phyloP scores from a whole-genome alignment of 1,140 invertebrate species.

The Habropoda laboriosa region DNA sequence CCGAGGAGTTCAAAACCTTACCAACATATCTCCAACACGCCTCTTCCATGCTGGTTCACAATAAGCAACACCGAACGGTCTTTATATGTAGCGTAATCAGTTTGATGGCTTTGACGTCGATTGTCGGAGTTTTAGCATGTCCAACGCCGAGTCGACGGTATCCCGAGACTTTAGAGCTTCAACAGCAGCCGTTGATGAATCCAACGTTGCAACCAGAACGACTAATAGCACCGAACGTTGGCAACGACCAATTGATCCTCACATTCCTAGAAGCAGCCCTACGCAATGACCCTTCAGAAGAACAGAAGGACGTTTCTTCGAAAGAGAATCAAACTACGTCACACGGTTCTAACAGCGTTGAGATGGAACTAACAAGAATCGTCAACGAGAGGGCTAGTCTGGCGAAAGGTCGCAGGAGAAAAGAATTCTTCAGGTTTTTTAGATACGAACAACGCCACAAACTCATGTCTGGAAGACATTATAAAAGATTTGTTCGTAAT shows the following conservation, averaged over 20 bases:
- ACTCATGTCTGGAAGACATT: slow-evolving; percentile 59
- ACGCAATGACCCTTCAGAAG: slow-evolving; percentile 53
- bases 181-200: slow-evolving; percentile 31
- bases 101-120: slow-evolving; percentile 85
- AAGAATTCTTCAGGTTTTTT: slow-evolving; percentile 67
- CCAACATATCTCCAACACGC: slow-evolving; percentile 86
- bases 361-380: slow-evolving; percentile 53
- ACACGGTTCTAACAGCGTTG: slow-evolving; percentile 36
- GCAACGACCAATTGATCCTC: slow-evolving; percentile 71
- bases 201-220: slow-evolving; percentile 34
- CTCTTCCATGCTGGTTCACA: slow-evolving; percentile 88
- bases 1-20: slow-evolving; percentile 89
- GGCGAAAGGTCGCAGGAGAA: slow-evolving; percentile 50
- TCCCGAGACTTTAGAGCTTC: slow-evolving; percentile 41
- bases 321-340: slow-evolving; percentile 34
- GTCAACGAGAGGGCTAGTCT: slow-evolving; percentile 43
- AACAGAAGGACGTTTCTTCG: slow-evolving; percentile 14
- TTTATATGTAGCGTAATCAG: slow-evolving; percentile 91
- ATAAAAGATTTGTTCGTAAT: slow-evolving; percentile 49
- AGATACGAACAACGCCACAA: slow-evolving; percentile 66
- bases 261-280: slow-evolving; percentile 74
- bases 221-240: slow-evolving; percentile 24
- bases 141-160: slow-evolving; percentile 52
- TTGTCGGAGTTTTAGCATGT: slow-evolving; percentile 76
- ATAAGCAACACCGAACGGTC: slow-evolving; percentile 86